Conservation (phyloP, 2,113 vertebrate species). For the Panurus biarmicus region DNA sequence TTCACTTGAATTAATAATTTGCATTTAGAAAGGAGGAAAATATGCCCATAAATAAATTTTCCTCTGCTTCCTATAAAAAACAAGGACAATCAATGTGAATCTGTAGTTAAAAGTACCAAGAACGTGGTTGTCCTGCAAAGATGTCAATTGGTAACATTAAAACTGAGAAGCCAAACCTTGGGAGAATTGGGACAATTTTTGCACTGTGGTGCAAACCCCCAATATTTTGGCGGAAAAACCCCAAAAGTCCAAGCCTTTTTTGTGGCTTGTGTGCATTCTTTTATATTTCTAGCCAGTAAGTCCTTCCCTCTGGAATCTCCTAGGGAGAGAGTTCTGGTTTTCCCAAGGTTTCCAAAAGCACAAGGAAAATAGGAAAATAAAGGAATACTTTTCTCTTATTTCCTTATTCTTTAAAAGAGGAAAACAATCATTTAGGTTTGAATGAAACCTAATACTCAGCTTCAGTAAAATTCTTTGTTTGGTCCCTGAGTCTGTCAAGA, state of each 20-base stretch:
- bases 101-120: background rate
- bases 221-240: background rate
- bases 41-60: background rate
- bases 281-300: background rate
- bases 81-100: background rate
- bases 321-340: background rate
- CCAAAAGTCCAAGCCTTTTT: background rate
- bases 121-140: background rate
- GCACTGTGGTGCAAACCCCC: background rate
- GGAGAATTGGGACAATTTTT: background rate
- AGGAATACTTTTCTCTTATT: background rate
- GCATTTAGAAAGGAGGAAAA: constrained; percentile 28
- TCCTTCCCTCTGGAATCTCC: background rate
- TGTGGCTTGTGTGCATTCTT: background rate
- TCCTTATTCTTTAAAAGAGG: background rate
- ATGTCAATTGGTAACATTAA: background rate
- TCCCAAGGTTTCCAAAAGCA: background rate
- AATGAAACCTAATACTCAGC: background rate
- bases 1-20: constrained; percentile 37
- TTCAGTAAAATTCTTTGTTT: background rate
- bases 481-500: background rate
- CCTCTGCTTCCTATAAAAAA: background rate
- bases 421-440: background rate
- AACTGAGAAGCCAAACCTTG: background rate
- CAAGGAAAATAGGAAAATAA: background rate